Conservation (phyloP, 2,797 vertebrate genomes). For the Geotrypetes seraphini region DNA sequence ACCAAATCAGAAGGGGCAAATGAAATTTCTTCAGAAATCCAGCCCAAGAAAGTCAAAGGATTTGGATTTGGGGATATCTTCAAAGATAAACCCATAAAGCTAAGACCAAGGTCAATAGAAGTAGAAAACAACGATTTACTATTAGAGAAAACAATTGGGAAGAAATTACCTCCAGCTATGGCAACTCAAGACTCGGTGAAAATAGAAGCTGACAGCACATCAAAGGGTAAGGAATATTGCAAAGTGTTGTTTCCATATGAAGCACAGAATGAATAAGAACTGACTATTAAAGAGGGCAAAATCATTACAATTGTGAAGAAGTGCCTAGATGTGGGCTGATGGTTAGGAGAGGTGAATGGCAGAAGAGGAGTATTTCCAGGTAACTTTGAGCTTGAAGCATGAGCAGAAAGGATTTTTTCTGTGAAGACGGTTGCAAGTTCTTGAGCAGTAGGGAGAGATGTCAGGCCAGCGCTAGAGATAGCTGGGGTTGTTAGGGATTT, state of each 20-base stretch:
- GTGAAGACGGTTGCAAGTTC: no score
- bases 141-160: constrained; percentile 66
- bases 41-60: constrained; percentile 89
- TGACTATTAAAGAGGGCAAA: constrained; percentile 92
- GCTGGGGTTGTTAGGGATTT: no score
- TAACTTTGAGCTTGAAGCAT: no score
- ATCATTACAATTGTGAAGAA: constrained; percentile 85
- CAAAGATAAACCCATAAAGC: constrained; percentile 90
- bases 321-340: no score
- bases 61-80: constrained; percentile 97
- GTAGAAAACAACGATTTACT: constrained; percentile 68
- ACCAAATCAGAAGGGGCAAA: constrained; percentile 80
- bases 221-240: constrained; percentile 89
- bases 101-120: constrained; percentile 86
- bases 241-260: constrained; percentile 95
- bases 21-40: constrained; percentile 69
- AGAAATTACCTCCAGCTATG: constrained; percentile 60
- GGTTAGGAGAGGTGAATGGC: no score
- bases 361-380: no score
- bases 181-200: constrained; percentile 71
- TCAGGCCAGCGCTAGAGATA: no score
- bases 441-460: no score
- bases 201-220: constrained; percentile 77
- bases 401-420: no score
- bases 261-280: constrained; percentile 90